These are phyloP conservation scores for Hipposideros larvatus DNA, from an alignment of 2,797 vertebrate genomes.

Conservation along the genomic window DNA sequence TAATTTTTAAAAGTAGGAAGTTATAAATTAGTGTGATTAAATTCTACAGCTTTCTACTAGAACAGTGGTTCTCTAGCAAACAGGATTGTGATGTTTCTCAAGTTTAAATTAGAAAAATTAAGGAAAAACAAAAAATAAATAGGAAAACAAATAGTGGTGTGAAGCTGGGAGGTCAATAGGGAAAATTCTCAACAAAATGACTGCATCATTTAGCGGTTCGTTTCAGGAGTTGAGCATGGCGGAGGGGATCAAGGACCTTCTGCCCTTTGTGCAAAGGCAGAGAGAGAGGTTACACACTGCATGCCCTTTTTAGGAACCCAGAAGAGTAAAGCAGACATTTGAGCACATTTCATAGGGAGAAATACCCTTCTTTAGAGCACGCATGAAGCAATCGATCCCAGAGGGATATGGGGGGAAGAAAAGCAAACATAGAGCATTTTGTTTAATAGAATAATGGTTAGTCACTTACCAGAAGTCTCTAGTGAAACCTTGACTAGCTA, in stretches of 20 bases:
- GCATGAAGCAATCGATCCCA: background rate
- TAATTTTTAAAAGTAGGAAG: conserved; percentile 33
- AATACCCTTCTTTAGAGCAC: background rate
- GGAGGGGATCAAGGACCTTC: background rate
- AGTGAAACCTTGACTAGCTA: background rate
- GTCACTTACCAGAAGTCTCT: conserved; percentile 1
- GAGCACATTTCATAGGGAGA: background rate
- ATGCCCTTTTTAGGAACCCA: background rate
- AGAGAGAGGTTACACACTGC: background rate
- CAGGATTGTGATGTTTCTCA: background rate
- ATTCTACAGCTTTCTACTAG: background rate
- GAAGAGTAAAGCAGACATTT: background rate
- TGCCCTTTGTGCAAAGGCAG: background rate
- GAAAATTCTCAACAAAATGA: background rate
- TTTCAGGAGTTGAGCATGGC: background rate
- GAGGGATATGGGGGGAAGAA: background rate
- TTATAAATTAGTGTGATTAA: background rate
- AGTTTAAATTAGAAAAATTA: background rate
- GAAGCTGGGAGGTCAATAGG: background rate
- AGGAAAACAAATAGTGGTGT: background rate
- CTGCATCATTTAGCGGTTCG: background rate
- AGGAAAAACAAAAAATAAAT: background rate
- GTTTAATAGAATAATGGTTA: background rate
- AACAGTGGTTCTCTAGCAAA: background rate
- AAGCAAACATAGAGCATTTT: background rate